phyloP scores from a whole-genome alignment of 2,888 invertebrate genomes.

The Sinelater perroti region DNA sequence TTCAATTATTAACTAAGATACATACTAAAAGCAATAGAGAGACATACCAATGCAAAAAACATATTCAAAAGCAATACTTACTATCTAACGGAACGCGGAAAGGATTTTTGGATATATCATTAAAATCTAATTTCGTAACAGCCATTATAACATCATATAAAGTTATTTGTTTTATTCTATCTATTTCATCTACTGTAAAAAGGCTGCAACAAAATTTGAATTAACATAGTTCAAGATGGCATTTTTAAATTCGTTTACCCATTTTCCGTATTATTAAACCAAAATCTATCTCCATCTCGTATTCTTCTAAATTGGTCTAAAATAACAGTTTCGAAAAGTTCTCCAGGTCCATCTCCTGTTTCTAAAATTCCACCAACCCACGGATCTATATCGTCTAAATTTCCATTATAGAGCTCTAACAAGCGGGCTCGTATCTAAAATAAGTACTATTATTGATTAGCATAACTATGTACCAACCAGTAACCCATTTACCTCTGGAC shows the following conservation, averaged over 20 bases:
- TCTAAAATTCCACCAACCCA: slow-evolving; percentile 69
- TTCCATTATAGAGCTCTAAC: slow-evolving; percentile 53
- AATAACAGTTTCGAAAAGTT: slow-evolving; percentile 63
- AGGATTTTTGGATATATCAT: slow-evolving; percentile 62
- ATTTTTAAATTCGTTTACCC: slow-evolving; percentile 48
- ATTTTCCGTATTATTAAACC: slow-evolving; percentile 65
- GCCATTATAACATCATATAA: slow-evolving; percentile 64
- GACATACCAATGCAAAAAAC: background rate
- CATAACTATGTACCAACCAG: background rate
- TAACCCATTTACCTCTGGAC: slow-evolving; percentile 17
- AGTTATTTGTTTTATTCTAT: slow-evolving; percentile 58
- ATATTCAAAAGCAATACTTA: background rate
- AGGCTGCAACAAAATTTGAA: slow-evolving; percentile 55
- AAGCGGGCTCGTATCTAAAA: slow-evolving; percentile 40
- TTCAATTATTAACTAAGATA: background rate
- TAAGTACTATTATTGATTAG: background rate
- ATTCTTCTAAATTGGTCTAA: slow-evolving; percentile 66
- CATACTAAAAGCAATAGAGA: background rate
- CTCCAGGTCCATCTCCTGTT: slow-evolving; percentile 62
- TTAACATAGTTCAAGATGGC: background rate
- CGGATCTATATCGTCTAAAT: slow-evolving; percentile 63
- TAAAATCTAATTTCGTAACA: slow-evolving; percentile 59
- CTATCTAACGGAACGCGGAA: slow-evolving; percentile 58
- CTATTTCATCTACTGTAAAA: slow-evolving; percentile 60
- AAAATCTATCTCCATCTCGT: slow-evolving; percentile 67